Evolutionary conservation across 53 echinoderm and acorn worm species (phyloP).

Genomic region (Glandiceps talaboti): DNA sequence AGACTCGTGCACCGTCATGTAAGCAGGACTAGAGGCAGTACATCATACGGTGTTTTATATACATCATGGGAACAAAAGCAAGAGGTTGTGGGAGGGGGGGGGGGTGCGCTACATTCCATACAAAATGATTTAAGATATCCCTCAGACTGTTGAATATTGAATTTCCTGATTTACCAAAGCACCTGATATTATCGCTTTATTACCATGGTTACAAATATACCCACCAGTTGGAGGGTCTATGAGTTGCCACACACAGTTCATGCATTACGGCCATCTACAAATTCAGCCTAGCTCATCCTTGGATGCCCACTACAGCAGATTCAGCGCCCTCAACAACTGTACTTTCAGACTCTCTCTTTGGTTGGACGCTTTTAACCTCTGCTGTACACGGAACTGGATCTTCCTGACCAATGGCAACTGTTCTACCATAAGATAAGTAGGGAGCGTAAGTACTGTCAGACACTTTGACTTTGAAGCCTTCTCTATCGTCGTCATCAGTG

Average conservation of each 20-base stretch:
- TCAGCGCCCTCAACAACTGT: constrained; percentile 72
- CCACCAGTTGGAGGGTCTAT: too few species aligned
- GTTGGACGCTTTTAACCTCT: constrained; percentile 81
- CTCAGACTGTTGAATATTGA: too few species aligned
- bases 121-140: too few species aligned
- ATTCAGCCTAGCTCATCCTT: constrained; percentile 18
- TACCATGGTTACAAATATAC: too few species aligned
- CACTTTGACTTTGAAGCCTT: constrained; percentile 15
- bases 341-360: constrained; percentile 51
- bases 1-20: too few species aligned
- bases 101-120: too few species aligned
- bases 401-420: constrained; percentile 40
- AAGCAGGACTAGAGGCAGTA: too few species aligned
- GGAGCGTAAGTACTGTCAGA: constrained; percentile 60
- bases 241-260: not conserved
- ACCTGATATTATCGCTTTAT: too few species aligned
- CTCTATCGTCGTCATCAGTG: constrained; percentile 34
- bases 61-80: too few species aligned
- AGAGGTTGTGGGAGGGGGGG: too few species aligned
- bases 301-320: constrained; percentile 45
- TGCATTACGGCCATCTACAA: not conserved
- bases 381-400: constrained; percentile 97
- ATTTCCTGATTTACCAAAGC: too few species aligned
- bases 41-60: too few species aligned
- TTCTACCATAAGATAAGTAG: constrained; percentile 75